Base-by-base conservation (phyloP, 2,888 invertebrate genomes). In the Sicus ferrugineus region DNA sequence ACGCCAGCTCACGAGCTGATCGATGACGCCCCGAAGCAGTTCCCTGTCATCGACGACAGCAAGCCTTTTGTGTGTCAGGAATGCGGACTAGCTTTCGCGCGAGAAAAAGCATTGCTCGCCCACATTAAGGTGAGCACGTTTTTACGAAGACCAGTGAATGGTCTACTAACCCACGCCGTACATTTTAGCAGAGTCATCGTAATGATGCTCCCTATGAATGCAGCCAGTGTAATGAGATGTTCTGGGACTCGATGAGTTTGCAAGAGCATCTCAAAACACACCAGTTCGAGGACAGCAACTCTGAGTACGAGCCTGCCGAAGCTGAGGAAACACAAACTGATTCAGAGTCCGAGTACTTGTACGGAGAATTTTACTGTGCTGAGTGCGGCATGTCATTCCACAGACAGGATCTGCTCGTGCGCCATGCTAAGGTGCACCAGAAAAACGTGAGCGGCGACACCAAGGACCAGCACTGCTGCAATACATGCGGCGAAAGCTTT, bases 191-290 rank as follows among this genome's bases (percentile, higher is more conserved):
- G 85, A 88, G 93, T 42, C 94, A 94, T 84, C 92, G 92, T 16
- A 92, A 91, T 19, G 93, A 94, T 78, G 92, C 92, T 19, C 92
- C 93, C 0, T 89, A 91, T 75, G 93, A 94, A 79, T 94, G 94
- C 81, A 89, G 89, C 50, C 89, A 90, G 73, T 94, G 94, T 80
- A 92, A 91, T 71, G 94, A 94, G 83, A 89, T 93, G 89, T 94
- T 93, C 82, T 93, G 93, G 93, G 90, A 90, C 76, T 82, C 87
- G 3, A 85, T 84, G 30, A 84, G 88, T 31, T 83, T 91, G 75
- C 86, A 88, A 50, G 90, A 90, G 61, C 91, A 91, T 77, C 86
- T 88, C 34, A 86, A 88, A 64, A 82, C 85, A 0, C 90, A 90
- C 76, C 90, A 90, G 75, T 89, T 88, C 52, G 85, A 85, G 72